Base-by-base conservation (phyloP, 2,113 vertebrate species). In the Oncorhynchus tshawytscha region DNA sequence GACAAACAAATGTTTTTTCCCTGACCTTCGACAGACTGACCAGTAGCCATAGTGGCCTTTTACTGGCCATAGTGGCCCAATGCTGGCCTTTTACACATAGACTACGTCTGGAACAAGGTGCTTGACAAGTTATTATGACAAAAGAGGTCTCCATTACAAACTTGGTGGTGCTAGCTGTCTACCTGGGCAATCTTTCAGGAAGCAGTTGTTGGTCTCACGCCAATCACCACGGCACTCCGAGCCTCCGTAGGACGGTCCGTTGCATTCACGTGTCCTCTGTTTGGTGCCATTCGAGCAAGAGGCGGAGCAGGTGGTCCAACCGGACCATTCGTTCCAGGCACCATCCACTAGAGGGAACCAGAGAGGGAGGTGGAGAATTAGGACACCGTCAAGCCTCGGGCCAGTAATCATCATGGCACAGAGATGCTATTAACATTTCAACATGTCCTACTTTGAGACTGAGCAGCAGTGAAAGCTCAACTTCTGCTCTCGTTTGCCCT, bases 311-410 rank as follows among this genome's bases (percentile, higher is more conserved):
- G 92, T 54, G 72, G 85, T 98, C 97, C 98, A 99, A 74, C 93
- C 93, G 2, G 98, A 96, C 98, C 98, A 99, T 1, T 99, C 97
- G 0, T 97, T 98, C 98, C 98, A 99, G 87, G 93, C 95, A 78
- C 97, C 98, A 0, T 99, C 97, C 93, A 99, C 98, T 99, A 93
- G 93, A 91, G 91, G 93, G 92, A 87, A 9, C 83, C 83, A 91
- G 78, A 92, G 75, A 81, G 72, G 20, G 67, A 67, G 39, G 48
- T 27, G 13, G 4, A 48, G 48, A 1, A 27, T 39, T 15, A 78
- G 65, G 72, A 77, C 62, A 24, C 70, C 27, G 71, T 12, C 22
- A 34, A 64, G 13, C 54, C 45, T 68, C 29, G 66, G 75, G 76
- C 31, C 22, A 45, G 15, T 54, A 72, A 75, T 51, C 70, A 78